Evolutionary conservation across 2,113 vertebrate genomes (phyloP).

Genomic region (Marcusenius ussheri): DNA sequence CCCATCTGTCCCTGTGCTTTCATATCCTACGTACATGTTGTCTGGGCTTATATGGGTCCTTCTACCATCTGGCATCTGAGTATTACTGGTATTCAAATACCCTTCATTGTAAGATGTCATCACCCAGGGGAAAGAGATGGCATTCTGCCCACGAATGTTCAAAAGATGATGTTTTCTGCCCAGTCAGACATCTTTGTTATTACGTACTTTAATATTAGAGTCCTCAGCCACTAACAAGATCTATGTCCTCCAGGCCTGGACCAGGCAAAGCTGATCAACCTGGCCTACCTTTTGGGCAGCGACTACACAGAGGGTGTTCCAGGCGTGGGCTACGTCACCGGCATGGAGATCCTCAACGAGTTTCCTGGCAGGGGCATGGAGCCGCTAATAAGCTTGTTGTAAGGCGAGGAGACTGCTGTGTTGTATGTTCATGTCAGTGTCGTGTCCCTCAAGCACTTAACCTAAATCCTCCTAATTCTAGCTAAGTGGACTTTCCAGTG

Average conservation of each 20-base stretch:
- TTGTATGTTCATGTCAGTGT: neutral
- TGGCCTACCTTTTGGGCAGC: slow-evolving; percentile 93
- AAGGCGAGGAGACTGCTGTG: slow-evolving; percentile 23
- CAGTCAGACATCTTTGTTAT: neutral
- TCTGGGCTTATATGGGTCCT: neutral
- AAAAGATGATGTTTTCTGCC: neutral
- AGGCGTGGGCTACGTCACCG: slow-evolving; percentile 85
- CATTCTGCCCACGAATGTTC: neutral
- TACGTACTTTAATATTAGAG: neutral
- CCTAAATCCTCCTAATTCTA: too few relatives aligned
- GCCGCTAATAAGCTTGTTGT: slow-evolving; percentile 76
- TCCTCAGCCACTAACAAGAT: neutral
- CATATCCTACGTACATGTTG: neutral
- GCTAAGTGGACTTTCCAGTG: too few relatives aligned
- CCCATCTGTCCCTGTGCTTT: neutral
- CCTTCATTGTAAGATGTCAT: neutral
- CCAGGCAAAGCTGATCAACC: slow-evolving; percentile 84
- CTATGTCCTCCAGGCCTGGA: slow-evolving; percentile 69
- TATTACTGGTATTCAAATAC: neutral
- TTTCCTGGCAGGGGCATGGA: slow-evolving; percentile 84
- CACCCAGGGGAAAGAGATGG: neutral
- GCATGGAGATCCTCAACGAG: slow-evolving; percentile 97
- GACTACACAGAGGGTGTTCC: slow-evolving; percentile 93
- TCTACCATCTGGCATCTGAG: neutral
- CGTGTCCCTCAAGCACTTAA: neutral